Conservation (phyloP, 1,140 invertebrate species). For the Teleopsis dalmanni region DNA sequence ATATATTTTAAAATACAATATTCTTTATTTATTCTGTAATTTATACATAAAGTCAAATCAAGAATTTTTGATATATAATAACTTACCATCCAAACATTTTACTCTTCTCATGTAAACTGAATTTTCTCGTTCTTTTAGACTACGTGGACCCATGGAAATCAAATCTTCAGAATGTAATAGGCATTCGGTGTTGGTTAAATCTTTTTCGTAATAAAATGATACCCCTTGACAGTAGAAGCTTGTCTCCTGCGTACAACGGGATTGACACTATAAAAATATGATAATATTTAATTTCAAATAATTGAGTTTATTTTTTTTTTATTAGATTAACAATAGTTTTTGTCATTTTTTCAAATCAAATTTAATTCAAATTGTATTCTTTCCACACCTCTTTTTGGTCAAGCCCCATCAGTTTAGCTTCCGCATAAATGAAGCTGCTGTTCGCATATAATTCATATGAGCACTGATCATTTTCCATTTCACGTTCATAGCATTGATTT, state of each 20-base stretch:
- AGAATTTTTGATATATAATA: background rate
- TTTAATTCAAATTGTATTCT: background rate
- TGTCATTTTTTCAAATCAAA: no score
- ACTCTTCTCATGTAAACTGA: constrained; percentile 46
- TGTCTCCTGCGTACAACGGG: constrained; percentile 31
- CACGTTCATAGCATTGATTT: constrained; percentile 50
- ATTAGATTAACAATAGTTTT: no score
- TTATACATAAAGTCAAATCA: no score
- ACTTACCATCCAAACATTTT: constrained; percentile 47
- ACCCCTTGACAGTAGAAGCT: constrained; percentile 41
- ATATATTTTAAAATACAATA: no score
- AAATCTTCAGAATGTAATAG: constrained; percentile 48
- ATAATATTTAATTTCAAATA: constrained; percentile 12
- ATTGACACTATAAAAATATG: constrained; percentile 29
- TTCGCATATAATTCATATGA: constrained; percentile 41
- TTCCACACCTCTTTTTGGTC: constrained; percentile 41
- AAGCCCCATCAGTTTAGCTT: constrained; percentile 38
- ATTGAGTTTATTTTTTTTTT: no score
- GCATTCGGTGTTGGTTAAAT: constrained; percentile 36
- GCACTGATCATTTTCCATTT: constrained; percentile 33
- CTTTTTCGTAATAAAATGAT: constrained; percentile 28
- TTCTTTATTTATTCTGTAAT: no score
- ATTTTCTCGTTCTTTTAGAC: constrained; percentile 31
- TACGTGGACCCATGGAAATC: constrained; percentile 46
- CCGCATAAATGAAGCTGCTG: constrained; percentile 40